Evolutionary conservation across 2,113 vertebrate genomes (phyloP), one percentile per base, ranked within the genome.

Genomic region (Nipponia nippon): DNA sequence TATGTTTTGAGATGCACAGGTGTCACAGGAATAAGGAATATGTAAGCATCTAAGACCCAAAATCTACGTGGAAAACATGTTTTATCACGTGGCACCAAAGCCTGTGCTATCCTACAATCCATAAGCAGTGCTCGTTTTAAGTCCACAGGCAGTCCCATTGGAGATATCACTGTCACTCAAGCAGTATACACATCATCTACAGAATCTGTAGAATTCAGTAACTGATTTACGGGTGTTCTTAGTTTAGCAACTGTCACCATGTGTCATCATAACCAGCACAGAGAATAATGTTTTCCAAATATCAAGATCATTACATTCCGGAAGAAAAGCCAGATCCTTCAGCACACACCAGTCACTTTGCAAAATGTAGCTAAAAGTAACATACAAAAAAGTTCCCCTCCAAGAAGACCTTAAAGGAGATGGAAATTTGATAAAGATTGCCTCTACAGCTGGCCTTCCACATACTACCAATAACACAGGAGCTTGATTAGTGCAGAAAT

Each of bases 131-230:
- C 32, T 46, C 9, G 2, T 29, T 50, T 50, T 16, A 40, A 75
- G 9, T 8, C 34, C 22, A 21, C 1, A 0, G 5, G 10, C 22
- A 30, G 16, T n/a, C 49, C n/a, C 26, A 46, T 0, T 46, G 55
- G 36, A 86, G 59, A 13, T 5, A 12, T 4, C 36, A 16, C 42
- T 63, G 34, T 58, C 67, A 73, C 76, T 47, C 3, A 4, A 47
- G 29, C 40, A 50, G 47, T 8, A 2, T 5, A 46, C 18, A 19
- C 44, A 34, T 16, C n/a, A 82, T 20, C 50, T 83, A 36, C 27
- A 79, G 70, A 59, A 29, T 17, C 44, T 49, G 42, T 9, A 40
- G 36, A 79, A 85, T 25, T 63, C 42, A 49, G 52, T 11, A 63
- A 76, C 2, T 13, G 23, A 59, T 76, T 76, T 83, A 52, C 16